phyloP scores from a whole-genome alignment of 2,888 invertebrate species.

The Steromphala cineraria region DNA sequence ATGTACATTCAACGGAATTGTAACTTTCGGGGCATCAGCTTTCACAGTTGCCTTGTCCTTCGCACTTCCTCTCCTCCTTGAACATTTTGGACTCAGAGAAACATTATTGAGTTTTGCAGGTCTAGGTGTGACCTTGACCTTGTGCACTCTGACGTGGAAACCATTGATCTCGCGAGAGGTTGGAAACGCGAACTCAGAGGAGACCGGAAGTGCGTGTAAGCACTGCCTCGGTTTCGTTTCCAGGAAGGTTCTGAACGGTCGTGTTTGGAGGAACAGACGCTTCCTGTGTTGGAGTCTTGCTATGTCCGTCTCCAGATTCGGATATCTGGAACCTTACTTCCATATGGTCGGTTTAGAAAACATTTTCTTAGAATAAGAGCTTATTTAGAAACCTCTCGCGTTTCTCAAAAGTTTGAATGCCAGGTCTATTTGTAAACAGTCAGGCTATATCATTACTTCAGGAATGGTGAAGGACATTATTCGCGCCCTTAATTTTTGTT shows the following conservation, averaged over 20 bases:
- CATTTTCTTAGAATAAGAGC: not conserved
- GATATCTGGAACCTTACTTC: conserved; percentile 17
- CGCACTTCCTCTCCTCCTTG: not conserved
- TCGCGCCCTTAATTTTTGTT: no score
- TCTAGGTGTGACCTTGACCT: not conserved
- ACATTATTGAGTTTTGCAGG: conserved; percentile 18
- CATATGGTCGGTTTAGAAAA: not conserved
- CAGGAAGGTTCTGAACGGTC: not conserved
- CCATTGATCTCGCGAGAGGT: conserved; percentile 4
- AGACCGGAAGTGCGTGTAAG: not conserved
- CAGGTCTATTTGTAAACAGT: no score
- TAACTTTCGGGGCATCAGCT: conserved; percentile 19
- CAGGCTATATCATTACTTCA: no score
- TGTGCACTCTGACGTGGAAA: conserved; percentile 18
- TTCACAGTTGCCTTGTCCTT: conserved; percentile 17
- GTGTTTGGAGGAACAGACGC: conserved; percentile 3
- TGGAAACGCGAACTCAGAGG: not conserved
- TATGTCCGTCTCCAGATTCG: not conserved
- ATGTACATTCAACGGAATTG: conserved; percentile 18
- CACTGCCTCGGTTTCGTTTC: not conserved
- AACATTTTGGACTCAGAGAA: not conserved
- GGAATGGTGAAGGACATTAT: no score
- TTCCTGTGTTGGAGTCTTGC: conserved; percentile 8
- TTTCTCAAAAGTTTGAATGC: no score
- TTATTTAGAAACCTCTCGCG: not conserved